Conservation (phyloP, 2,797 vertebrate species). For the Spondyliosoma cantharus region DNA sequence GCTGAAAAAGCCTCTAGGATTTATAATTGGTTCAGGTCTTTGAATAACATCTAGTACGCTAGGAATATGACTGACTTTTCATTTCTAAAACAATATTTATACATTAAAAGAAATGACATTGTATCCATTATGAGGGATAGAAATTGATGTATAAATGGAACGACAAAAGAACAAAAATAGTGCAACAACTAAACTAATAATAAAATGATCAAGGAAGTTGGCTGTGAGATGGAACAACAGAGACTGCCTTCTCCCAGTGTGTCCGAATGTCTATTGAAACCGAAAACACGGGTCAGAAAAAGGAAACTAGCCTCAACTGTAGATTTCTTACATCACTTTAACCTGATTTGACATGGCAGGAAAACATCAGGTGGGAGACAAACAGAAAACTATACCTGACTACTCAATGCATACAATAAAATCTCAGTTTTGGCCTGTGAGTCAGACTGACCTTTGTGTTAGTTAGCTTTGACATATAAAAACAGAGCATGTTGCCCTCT, state of each 20-base stretch:
- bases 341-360: constrained; percentile 31
- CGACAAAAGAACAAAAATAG: not conserved
- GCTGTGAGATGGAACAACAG: constrained; percentile 13
- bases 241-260: not conserved
- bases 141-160: not conserved
- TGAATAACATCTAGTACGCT: not conserved
- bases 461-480: constrained; percentile 8
- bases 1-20: not conserved
- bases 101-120: not conserved
- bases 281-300: constrained; percentile 22
- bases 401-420: constrained; percentile 12
- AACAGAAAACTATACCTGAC: constrained; percentile 3
- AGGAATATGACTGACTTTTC: constrained; percentile 1
- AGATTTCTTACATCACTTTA: constrained; percentile 1
- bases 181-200: constrained; percentile 13
- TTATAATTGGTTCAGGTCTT: not conserved
- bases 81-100: not conserved
- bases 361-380: constrained; percentile 13
- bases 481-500: not conserved
- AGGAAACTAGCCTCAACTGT: constrained; percentile 2
- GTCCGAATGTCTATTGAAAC: constrained; percentile 9
- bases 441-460: constrained; percentile 21
- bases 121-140: not conserved
- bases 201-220: constrained; percentile 20
- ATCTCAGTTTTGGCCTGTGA: constrained; percentile 62